Base-by-base conservation (phyloP, 1,140 invertebrate genomes). In the Conus ventricosus region DNA sequence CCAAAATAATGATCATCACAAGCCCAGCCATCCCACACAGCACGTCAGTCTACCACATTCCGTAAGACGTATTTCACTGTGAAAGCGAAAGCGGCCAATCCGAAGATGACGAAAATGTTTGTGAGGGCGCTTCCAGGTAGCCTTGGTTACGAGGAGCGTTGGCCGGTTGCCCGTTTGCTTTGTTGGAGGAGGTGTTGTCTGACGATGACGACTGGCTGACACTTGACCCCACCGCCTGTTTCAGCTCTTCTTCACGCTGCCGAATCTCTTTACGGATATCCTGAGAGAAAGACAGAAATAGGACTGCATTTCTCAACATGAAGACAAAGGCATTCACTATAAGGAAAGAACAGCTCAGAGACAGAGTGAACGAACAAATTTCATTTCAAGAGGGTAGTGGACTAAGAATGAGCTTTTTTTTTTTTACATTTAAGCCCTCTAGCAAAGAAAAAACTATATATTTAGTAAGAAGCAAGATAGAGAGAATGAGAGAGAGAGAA, bases 1-100 rank as follows among this genome's bases (percentile, higher is more conserved):
- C 57, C 57, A 60, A 60, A 8, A 60, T 15, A 15, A 8, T 11
- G 8, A 60, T 60, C 57, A 60, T 15, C 57, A 60, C 39, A 60
- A 60, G 57, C 15, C 57, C 15, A 60, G 57, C 4, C 57, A 0
- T 15, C 57, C 57, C 57, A 8, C 57, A 8, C 15, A 8, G 57
- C 8, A 60, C 51, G 25, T 89, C 88, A 94, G 84, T 95, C 94
- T n/a, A 95, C 92, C 81, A 96, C 94, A 89, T 94, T 95, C 88
- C 93, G 94, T 27, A 97, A 95, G 27, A 98, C 97, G 95, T 98
- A 98, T 96, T 97, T 98, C 17, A 98, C 97, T 91, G 97, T 97
- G 91, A 97, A 98, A 27, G 97, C 97, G 95, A 98, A 98, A 55
- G 97, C 97, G n/a, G 97, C 97, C 95, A 98, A 97, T 75, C 97